Percentiles rank a stretch among this genome's conserved stretches.
Evolutionary conservation across 1,140 invertebrate species (phyloP).

Genomic region (Drosophila mojavensis): DNA sequence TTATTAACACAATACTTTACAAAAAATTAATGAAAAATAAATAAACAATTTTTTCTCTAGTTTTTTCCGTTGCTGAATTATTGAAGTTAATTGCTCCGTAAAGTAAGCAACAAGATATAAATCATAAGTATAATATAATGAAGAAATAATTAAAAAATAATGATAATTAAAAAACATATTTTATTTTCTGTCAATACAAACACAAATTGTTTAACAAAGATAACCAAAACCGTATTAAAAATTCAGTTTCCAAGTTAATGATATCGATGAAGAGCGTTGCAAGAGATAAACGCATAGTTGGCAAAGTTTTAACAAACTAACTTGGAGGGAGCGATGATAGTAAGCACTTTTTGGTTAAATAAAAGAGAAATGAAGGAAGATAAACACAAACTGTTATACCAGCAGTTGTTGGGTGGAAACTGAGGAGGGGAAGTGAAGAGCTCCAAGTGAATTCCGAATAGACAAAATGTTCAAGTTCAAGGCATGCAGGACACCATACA

Average conservation of each 20-base stretch:
- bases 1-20: too few relatives aligned
- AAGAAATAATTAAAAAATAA: too few relatives aligned
- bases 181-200: too few relatives aligned
- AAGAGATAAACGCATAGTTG: not conserved
- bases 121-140: too few relatives aligned
- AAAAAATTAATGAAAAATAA: too few relatives aligned
- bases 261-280: not conserved
- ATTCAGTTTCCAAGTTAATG: not conserved
- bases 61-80: too few relatives aligned
- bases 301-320: constrained; percentile 19
- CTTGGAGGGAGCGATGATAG: constrained; percentile 1
- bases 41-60: too few relatives aligned
- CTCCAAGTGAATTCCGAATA: not conserved
- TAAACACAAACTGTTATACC: not conserved
- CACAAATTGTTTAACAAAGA: too few relatives aligned
- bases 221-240: not conserved
- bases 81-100: too few relatives aligned
- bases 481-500: constrained; percentile 13
- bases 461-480: constrained; percentile 42
- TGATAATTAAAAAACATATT: too few relatives aligned
- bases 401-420: not conserved
- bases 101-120: too few relatives aligned
- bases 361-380: constrained; percentile 1
- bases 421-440: not conserved
- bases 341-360: constrained; percentile 6